phyloP scores from a whole-genome alignment of 1,140 invertebrate genomes.

The Apis florea region DNA sequence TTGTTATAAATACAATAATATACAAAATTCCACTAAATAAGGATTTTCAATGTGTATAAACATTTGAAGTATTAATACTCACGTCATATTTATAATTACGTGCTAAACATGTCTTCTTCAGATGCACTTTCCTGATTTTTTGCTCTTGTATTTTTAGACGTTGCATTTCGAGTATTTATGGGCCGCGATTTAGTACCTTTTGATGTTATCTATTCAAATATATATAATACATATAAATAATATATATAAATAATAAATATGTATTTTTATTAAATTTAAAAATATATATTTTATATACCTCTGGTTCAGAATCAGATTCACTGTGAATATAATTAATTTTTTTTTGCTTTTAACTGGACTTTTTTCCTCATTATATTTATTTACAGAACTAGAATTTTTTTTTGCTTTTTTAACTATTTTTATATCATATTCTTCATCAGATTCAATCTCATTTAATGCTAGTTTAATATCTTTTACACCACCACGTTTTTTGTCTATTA shows the following conservation, averaged over 20 bases:
- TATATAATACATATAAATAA: slow-evolving; percentile 23
- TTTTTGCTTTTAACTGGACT: slow-evolving; percentile 38
- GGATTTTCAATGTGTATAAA: slow-evolving; percentile 2
- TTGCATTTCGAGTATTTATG: slow-evolving; percentile 24
- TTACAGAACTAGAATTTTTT: slow-evolving; percentile 3
- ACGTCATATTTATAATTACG: slow-evolving; percentile 45
- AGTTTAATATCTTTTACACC: slow-evolving; percentile 69
- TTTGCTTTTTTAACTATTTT: slow-evolving; percentile 73
- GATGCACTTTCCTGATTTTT: slow-evolving; percentile 48
- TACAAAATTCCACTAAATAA: slow-evolving; percentile 26
- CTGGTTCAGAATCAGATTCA: slow-evolving; percentile 59
- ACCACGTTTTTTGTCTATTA: slow-evolving; percentile 72
- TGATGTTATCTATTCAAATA: slow-evolving; percentile 59
- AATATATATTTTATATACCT: slow-evolving; percentile 53
- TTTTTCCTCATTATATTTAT: slow-evolving; percentile 42
- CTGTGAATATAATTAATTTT: slow-evolving; percentile 11
- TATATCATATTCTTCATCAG: slow-evolving; percentile 76
- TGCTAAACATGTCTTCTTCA: slow-evolving; percentile 72
- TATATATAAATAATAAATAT: slow-evolving; percentile 19
- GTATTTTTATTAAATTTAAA: neutral
- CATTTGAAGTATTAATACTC: slow-evolving; percentile 12
- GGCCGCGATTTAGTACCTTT: slow-evolving; percentile 65
- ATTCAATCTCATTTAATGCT: slow-evolving; percentile 67
- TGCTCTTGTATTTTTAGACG: slow-evolving; percentile 18
- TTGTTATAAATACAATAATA: slow-evolving; percentile 46